phyloP scores from a whole-genome alignment of 2,797 vertebrate genomes.

The Lycodopsis pacificus region DNA sequence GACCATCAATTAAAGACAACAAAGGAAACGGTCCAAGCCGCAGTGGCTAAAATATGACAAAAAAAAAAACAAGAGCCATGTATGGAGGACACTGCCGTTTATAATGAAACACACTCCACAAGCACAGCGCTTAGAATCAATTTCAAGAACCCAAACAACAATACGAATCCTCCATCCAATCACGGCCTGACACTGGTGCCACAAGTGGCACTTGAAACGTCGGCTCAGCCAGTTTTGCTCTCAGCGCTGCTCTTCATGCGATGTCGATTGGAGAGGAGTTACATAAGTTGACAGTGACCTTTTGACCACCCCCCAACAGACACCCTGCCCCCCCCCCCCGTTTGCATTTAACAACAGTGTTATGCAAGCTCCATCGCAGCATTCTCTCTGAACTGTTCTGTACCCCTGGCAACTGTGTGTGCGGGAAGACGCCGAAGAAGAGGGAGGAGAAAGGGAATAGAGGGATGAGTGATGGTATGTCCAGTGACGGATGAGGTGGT shows the following conservation, averaged over 20 bases:
- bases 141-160: conserved; percentile 26
- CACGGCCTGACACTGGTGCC: not conserved
- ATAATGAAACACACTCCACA: not conserved
- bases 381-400: conserved; percentile 53
- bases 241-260: conserved; percentile 37
- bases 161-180: conserved; percentile 24
- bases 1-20: conserved; percentile 1
- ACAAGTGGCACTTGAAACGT: conserved; percentile 42
- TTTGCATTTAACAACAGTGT: conserved; percentile 61
- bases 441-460: conserved; percentile 1
- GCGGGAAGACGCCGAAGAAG: conserved; percentile 3
- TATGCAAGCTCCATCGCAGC: conserved; percentile 58
- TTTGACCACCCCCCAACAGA: conserved; percentile 48
- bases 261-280: conserved; percentile 48
- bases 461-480: conserved; percentile 5
- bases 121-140: conserved; percentile 1
- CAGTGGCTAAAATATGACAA: not conserved
- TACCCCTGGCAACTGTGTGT: conserved; percentile 57
- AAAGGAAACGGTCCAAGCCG: not conserved
- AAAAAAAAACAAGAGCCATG: not conserved
- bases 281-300: conserved; percentile 62
- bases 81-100: not conserved
- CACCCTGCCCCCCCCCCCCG: conserved; percentile 15
- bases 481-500: not conserved
- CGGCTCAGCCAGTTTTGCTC: conserved; percentile 26